These are phyloP conservation scores for Spisula solida DNA, from an alignment of 2,888 invertebrate species.

Conservation along the genomic window DNA sequence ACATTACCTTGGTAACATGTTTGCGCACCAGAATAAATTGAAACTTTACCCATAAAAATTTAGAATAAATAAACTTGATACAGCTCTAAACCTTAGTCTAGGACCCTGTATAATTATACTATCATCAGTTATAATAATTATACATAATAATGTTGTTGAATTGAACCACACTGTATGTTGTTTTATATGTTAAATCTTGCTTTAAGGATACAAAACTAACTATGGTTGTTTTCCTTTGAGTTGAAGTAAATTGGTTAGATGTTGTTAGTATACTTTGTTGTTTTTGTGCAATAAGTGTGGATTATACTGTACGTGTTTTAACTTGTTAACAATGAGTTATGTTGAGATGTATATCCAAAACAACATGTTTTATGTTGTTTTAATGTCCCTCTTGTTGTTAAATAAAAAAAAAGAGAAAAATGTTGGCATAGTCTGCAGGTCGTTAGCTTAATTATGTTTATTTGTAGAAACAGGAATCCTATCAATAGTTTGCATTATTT, in stretches of 20 bases:
- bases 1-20: too few relatives aligned
- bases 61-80: neutral
- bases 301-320: conserved; percentile 6
- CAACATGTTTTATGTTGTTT: conserved; percentile 2
- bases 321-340: conserved; percentile 2
- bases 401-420: neutral
- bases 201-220: too few relatives aligned
- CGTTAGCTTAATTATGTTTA: neutral
- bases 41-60: too few relatives aligned
- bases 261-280: neutral
- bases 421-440: neutral
- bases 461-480: conserved; percentile 6
- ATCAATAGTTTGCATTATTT: neutral
- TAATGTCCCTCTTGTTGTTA: neutral
- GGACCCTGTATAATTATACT: neutral
- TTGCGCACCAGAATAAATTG: too few relatives aligned
- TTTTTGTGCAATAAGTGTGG: conserved; percentile 11
- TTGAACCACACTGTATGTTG: conserved; percentile 9
- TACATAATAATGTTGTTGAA: neutral
- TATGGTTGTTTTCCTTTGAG: neutral
- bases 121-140: neutral
- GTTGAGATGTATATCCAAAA: neutral
- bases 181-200: neutral
- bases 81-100: neutral
- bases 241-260: conserved; percentile 9